phyloP scores from a whole-genome alignment of 2,113 vertebrate genomes.

The Labeo rohita region DNA sequence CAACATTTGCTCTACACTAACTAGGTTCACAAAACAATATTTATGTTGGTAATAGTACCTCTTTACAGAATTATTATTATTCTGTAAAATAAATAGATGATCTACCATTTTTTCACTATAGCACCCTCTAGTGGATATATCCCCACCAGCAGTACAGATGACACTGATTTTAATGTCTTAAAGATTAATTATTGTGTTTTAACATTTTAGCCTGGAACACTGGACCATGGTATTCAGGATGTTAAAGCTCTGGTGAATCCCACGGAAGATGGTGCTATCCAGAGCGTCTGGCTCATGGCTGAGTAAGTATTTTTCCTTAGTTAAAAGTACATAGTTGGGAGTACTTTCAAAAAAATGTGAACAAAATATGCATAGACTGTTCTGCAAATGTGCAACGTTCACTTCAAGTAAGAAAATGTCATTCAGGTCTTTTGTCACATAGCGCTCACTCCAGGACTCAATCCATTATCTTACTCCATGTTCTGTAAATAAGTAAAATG shows the following conservation, averaged over 20 bases:
- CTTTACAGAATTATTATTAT: no score
- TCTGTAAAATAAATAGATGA: neutral
- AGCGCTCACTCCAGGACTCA: neutral
- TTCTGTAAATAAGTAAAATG: conserved; percentile 49
- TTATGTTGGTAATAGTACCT: neutral
- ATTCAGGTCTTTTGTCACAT: neutral
- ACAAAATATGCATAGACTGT: neutral
- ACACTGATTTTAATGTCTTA: neutral
- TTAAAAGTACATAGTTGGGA: neutral
- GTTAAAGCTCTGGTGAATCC: conserved; percentile 66
- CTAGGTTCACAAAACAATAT: neutral
- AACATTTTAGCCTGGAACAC: conserved; percentile 73
- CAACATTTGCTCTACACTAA: neutral
- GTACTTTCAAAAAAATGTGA: neutral
- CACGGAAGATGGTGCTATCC: conserved; percentile 72
- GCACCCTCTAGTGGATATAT: neutral
- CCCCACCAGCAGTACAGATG: neutral
- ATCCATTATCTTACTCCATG: conserved; percentile 27
- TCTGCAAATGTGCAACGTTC: neutral
- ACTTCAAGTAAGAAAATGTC: neutral
- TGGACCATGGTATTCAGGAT: conserved; percentile 81
- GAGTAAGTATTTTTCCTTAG: conserved; percentile 72
- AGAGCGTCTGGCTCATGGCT: conserved; percentile 79
- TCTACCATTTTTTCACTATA: neutral
- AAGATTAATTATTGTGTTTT: neutral